Percentiles rank a stretch among this genome's conserved stretches.
phyloP scores from a whole-genome alignment of 1,140 invertebrate species.

The Drosophila hydei region DNA sequence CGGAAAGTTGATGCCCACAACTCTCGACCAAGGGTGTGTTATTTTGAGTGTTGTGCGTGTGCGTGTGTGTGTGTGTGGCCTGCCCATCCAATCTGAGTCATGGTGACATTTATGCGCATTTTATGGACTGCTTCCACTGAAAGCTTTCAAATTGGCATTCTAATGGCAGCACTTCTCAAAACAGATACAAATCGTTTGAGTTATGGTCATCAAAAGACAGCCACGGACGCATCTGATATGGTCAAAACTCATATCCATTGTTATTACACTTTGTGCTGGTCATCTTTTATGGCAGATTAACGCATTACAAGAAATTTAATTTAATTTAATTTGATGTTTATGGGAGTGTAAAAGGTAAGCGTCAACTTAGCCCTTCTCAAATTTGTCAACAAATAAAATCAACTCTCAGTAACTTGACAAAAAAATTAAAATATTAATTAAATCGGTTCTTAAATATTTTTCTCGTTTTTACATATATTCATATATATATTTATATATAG shows the following conservation, averaged over 20 bases:
- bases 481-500: too few relatives aligned
- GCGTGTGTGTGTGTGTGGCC: slow-evolving; percentile 45
- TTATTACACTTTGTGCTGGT: slow-evolving; percentile 25
- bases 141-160: slow-evolving; percentile 78
- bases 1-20: slow-evolving; percentile 60
- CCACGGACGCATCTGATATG: slow-evolving; percentile 68
- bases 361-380: background rate
- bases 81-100: slow-evolving; percentile 57
- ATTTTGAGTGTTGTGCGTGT: slow-evolving; percentile 7
- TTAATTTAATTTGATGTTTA: slow-evolving; percentile 40
- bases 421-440: too few relatives aligned
- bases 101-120: slow-evolving; percentile 74
- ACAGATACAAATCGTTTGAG: slow-evolving; percentile 73
- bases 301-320: slow-evolving; percentile 45
- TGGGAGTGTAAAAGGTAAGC: background rate
- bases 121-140: slow-evolving; percentile 73
- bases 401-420: too few relatives aligned
- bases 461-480: too few relatives aligned
- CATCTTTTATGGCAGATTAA: slow-evolving; percentile 56
- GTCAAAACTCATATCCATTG: slow-evolving; percentile 70
- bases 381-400: background rate
- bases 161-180: slow-evolving; percentile 78
- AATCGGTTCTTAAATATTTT: too few relatives aligned
- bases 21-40: slow-evolving; percentile 20
- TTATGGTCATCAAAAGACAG: slow-evolving; percentile 59